Percentiles rank a stretch among this genome's conserved stretches.
phyloP scores from a whole-genome alignment of 1,140 invertebrate genomes.

The Zelostemma sp. region DNA sequence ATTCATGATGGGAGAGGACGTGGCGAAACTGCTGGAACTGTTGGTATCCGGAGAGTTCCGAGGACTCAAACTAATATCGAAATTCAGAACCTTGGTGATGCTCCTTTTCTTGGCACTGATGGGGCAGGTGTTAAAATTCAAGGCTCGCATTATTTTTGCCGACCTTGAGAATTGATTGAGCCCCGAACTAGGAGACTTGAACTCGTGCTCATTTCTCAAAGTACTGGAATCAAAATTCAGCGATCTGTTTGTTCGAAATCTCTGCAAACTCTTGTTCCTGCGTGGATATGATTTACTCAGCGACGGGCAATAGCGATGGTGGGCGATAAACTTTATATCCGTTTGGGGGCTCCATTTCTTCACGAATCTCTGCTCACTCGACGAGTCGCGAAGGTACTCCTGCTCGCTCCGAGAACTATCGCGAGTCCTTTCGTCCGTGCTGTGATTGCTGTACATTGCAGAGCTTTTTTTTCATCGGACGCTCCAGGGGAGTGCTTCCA shows the following conservation, averaged over 20 bases:
- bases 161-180: slow-evolving; percentile 54
- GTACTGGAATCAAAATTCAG: slow-evolving; percentile 53
- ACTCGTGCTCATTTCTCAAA: slow-evolving; percentile 25
- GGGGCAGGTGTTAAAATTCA: slow-evolving; percentile 50
- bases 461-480: not conserved
- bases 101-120: slow-evolving; percentile 41
- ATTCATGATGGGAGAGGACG: slow-evolving; percentile 38
- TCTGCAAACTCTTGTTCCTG: slow-evolving; percentile 35
- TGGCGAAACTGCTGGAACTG: slow-evolving; percentile 14
- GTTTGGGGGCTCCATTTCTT: slow-evolving; percentile 42
- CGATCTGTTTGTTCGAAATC: slow-evolving; percentile 52
- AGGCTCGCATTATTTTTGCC: slow-evolving; percentile 60
- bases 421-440: slow-evolving; percentile 16
- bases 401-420: slow-evolving; percentile 32
- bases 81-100: slow-evolving; percentile 59
- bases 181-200: slow-evolving; percentile 42
- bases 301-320: slow-evolving; percentile 39
- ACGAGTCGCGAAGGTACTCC: slow-evolving; percentile 31
- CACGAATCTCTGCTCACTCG: slow-evolving; percentile 36
- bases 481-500: not conserved
- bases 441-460: slow-evolving; percentile 29
- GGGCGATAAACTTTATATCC: slow-evolving; percentile 35
- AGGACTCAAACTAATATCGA: slow-evolving; percentile 54
- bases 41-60: slow-evolving; percentile 37
- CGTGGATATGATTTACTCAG: slow-evolving; percentile 45